These are phyloP conservation scores for Lissonota sp. DNA, from an alignment of 2,888 invertebrate species.

Conservation along the genomic window DNA sequence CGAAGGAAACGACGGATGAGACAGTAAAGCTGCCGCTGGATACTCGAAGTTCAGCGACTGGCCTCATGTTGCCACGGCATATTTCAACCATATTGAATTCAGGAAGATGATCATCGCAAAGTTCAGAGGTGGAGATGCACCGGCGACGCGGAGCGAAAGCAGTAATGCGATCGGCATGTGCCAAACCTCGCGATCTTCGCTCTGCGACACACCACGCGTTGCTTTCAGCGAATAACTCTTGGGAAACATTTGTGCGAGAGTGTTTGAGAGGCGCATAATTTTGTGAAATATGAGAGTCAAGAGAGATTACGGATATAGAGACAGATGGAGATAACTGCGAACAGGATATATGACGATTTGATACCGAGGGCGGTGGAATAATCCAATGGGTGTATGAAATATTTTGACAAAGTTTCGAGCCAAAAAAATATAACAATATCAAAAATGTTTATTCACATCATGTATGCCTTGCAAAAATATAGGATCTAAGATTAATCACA, in stretches of 20 bases:
- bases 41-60: conserved; percentile 48
- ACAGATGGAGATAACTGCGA: conserved; percentile 5
- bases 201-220: background rate
- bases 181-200: background rate
- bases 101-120: conserved; percentile 59
- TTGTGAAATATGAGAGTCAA: conserved; percentile 15
- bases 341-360: too few relatives aligned
- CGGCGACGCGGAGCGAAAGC: conserved; percentile 11
- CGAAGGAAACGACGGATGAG: conserved; percentile 43
- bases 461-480: too few relatives aligned
- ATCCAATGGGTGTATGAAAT: background rate
- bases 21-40: conserved; percentile 39
- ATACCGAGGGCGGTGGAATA: background rate
- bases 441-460: too few relatives aligned
- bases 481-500: too few relatives aligned
- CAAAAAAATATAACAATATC: too few relatives aligned
- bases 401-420: background rate
- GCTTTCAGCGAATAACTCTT: conserved; percentile 25
- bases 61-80: conserved; percentile 41
- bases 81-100: conserved; percentile 55
- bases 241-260: conserved; percentile 32
- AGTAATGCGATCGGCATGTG: background rate
- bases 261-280: conserved; percentile 37
- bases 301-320: background rate
- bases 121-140: conserved; percentile 48